Base-by-base conservation (phyloP, 2,797 vertebrate genomes). In the Apogon hyalosoma region DNA sequence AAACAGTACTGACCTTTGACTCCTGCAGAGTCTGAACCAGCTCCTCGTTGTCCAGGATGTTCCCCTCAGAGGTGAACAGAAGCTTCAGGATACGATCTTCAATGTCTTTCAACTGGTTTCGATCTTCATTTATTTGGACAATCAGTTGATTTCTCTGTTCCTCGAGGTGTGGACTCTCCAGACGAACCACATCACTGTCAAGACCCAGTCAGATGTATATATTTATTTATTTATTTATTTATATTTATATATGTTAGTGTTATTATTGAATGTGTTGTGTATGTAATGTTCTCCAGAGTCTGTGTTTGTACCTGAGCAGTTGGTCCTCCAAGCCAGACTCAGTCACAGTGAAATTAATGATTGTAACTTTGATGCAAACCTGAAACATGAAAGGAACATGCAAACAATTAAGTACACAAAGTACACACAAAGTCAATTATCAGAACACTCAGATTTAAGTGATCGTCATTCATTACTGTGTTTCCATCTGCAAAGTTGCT, bases 311-410 rank as follows among this genome's bases (percentile, higher is more conserved):
- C 96, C 96, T 96, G 50, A 96, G 92, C 38, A 97, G 85, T 57
- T 97, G 95, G 82, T 97, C 95, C 69, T 97, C 96, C 60, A 96
- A 88, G 48, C 95, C 96, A 58, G 95, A 95, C 79, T 88, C 94
- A 16, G 95, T 96, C 67, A 97, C 95, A 0, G 96, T 97, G 83
- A 97, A 96, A 87, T 96, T 97, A 74, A 97, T 96, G 63, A 97
- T 92, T 41, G 96, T 96, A 59, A 97, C 96, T 93, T 96, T 97
- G 77, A 96, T 96, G 73, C 96, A 97, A 33, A 97, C 95, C 96
- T 97, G 73, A 40, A 77, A 60, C n/a, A 5, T 33, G 73, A 59
- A 2, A 71, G 5, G 11, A 14, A 78, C 18, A 54, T 3, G 18
- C 8, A 45, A 14, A 47, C 1, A 58, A 2, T 47, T 14, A 42